These are phyloP conservation scores for Petroica traversi DNA, from an alignment of 2,113 vertebrate species.

Conservation along the genomic window DNA sequence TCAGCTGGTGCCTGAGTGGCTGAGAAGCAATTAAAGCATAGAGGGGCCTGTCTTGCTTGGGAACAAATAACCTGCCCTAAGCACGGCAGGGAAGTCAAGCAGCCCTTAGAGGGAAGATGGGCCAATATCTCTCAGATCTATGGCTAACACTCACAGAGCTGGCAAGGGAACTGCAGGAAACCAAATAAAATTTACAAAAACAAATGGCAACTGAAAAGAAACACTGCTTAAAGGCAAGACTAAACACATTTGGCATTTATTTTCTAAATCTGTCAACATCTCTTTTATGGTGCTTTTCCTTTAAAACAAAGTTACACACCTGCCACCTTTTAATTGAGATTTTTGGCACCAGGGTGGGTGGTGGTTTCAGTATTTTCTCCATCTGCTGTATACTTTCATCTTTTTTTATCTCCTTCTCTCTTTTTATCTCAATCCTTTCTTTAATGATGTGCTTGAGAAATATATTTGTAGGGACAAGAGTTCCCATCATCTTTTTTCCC, in stretches of 20 bases:
- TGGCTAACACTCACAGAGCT: background rate
- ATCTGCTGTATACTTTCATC: background rate
- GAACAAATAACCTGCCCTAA: slow-evolving; percentile 21
- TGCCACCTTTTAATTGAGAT: background rate
- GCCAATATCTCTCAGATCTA: slow-evolving; percentile 16
- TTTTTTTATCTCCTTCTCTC: background rate
- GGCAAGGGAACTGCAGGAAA: background rate
- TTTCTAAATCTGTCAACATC: background rate
- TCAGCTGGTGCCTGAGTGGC: slow-evolving; percentile 50
- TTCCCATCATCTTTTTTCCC: background rate
- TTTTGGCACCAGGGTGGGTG: background rate
- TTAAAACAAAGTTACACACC: slow-evolving; percentile 1
- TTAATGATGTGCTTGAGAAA: background rate
- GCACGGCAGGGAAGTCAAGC: background rate
- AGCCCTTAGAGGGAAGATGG: background rate
- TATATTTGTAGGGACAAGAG: background rate
- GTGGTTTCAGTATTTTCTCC: background rate
- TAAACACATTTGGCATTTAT: background rate
- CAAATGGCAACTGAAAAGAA: slow-evolving; percentile 22
- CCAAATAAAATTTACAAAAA: background rate
- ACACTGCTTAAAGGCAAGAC: slow-evolving; percentile 1
- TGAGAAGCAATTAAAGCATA: slow-evolving; percentile 19
- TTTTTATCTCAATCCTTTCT: background rate
- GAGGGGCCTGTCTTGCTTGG: background rate
- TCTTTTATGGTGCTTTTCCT: background rate